Evolutionary conservation across 2,888 invertebrate genomes (phyloP), one percentile per base, ranked within the genome.

Genomic region (Emmelina monodactyla): DNA sequence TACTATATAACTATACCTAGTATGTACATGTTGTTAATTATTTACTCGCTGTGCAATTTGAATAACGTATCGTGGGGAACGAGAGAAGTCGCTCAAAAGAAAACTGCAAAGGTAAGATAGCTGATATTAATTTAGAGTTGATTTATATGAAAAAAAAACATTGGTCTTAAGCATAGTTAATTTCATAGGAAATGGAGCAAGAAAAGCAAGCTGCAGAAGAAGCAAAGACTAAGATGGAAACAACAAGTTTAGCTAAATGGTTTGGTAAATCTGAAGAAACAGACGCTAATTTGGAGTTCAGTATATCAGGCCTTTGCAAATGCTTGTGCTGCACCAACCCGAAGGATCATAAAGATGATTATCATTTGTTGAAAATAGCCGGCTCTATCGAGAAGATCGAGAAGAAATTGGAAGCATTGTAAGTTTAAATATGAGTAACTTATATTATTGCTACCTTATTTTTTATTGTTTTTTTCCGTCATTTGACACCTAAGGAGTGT

Each of bases 21-120:
- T 45, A 96, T 96, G 90, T 97, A 96, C 64, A 87, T 97, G 84
- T 73, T 97, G 56, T 82, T 97, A 35, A 89, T 95, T 45, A 89
- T 97, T 37, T 97, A 94, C 62, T 93, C 95, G 0, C 81, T 96
- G 15, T 94, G 94, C 60, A 97, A 97, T 62, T 83, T 97, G 73
- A 93, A 97, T 62, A 91, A 94, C 53, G 91, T 97, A 2, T 88
- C 91, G 1, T 97, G 97, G 97, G 97, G 97, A 3, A 97, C 97
- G 0, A 80, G 97, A 40, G 97, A 96, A 62, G 88, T 84, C 32
- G 81, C 82, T 0, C 68, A 70, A 48, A 76, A 78, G 53, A 73
- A 73, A 39, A 62, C 67, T 16, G 46, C 48, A 6, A 75, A 76
- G 66, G 79, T 73, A 44, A 46, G 47, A n/a, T n/a, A n/a, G n/a